Evolutionary conservation across 2,888 invertebrate species (phyloP).

Genomic region (Hedychridium roseum): DNA sequence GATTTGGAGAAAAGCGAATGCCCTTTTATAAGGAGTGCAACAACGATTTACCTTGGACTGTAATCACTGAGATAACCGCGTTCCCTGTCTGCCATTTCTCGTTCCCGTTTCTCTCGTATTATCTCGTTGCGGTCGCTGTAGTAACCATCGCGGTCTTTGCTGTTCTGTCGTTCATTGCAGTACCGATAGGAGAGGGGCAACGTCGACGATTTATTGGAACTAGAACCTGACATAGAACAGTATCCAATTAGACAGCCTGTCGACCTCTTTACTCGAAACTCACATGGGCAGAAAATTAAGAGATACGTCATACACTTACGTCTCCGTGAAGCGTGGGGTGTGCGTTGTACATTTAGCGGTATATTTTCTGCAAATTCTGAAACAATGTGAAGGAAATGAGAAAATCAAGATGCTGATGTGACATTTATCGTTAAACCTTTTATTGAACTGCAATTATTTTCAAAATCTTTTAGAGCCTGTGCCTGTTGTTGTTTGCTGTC

Average conservation of each 20-base stretch:
- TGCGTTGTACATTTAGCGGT: constrained; percentile 84
- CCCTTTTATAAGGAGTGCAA: background rate
- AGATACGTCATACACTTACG: constrained; percentile 71
- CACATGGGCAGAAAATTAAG: too few species aligned
- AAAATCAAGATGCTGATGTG: too few species aligned
- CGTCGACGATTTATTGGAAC: constrained; percentile 83
- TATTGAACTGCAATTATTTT: too few species aligned
- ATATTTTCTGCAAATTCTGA: constrained; percentile 88
- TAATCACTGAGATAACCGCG: constrained; percentile 84
- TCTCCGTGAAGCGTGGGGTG: constrained; percentile 84
- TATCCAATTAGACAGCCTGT: too few species aligned
- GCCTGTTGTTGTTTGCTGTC: too few species aligned
- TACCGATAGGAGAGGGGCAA: constrained; percentile 81
- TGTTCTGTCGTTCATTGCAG: constrained; percentile 67
- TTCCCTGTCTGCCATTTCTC: constrained; percentile 72
- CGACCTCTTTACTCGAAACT: too few species aligned
- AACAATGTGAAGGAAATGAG: constrained; percentile 14
- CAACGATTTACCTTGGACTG: constrained; percentile 72
- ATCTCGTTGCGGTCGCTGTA: constrained; percentile 90
- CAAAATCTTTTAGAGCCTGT: too few species aligned
- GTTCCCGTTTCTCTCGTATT: constrained; percentile 75
- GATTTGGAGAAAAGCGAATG: too few species aligned
- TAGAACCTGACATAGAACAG: constrained; percentile 70
- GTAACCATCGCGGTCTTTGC: constrained; percentile 82
- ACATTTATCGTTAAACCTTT: too few species aligned